A percentile compares a stretch with the other conserved stretches of the same genome.
These are phyloP conservation scores for Leucophenga montana DNA, from an alignment of 2,888 invertebrate species.

Conservation along the genomic window DNA sequence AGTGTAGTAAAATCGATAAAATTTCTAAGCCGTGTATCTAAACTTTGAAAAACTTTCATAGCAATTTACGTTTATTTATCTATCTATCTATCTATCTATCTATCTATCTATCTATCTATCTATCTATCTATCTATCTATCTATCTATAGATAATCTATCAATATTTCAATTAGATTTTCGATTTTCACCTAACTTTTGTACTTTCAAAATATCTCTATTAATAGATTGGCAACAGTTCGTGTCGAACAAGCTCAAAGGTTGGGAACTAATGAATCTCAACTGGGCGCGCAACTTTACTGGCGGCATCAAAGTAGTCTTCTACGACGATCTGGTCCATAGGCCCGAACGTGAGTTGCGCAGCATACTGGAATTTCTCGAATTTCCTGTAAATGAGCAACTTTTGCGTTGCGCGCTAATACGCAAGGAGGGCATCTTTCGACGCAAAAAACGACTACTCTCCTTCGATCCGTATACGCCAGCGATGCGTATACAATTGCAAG, in stretches of 20 bases:
- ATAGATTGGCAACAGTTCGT: slow-evolving; percentile 84
- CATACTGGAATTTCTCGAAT: slow-evolving; percentile 77
- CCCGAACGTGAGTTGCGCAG: slow-evolving; percentile 76
- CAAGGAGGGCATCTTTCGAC: slow-evolving; percentile 82
- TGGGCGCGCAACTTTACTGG: slow-evolving; percentile 83
- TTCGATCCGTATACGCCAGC: slow-evolving; percentile 82
- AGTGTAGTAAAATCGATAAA: too few relatives aligned
- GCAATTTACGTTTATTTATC: too few relatives aligned
- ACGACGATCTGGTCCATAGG: slow-evolving; percentile 80
- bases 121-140: too few relatives aligned
- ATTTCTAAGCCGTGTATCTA: too few relatives aligned
- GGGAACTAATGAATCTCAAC: slow-evolving; percentile 81
- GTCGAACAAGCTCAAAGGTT: slow-evolving; percentile 77
- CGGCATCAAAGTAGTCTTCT: slow-evolving; percentile 80
- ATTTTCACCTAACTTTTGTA: background rate
- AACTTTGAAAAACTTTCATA: too few relatives aligned
- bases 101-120: too few relatives aligned
- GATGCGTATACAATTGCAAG: slow-evolving; percentile 76
- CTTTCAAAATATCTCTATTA: background rate
- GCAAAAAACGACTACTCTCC: slow-evolving; percentile 78
- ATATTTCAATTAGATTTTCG: too few relatives aligned
- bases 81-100: too few relatives aligned
- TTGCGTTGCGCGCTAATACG: slow-evolving; percentile 77
- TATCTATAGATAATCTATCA: too few relatives aligned
- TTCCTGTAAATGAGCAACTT: slow-evolving; percentile 75